These are phyloP conservation scores for Riparia riparia DNA, from an alignment of 2,113 vertebrate genomes.

Conservation along the genomic window DNA sequence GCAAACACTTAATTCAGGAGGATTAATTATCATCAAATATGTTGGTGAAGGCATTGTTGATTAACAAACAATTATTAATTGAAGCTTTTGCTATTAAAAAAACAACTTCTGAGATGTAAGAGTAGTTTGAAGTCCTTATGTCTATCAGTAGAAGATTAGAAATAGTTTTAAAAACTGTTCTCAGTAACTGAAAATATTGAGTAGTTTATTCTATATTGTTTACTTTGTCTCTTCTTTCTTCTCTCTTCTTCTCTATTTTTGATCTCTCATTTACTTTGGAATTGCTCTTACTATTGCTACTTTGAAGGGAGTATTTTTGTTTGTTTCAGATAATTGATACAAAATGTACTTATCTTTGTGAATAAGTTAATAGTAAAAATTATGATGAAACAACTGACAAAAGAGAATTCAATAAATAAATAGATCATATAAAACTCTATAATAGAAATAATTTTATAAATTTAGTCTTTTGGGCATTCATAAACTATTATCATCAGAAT, in stretches of 20 bases:
- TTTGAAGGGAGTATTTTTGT: neutral
- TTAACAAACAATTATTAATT: neutral
- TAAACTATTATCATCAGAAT: neutral
- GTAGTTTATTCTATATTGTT: neutral
- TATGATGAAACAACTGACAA: neutral
- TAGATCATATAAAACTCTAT: neutral
- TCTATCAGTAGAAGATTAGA: neutral
- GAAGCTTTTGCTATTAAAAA: neutral
- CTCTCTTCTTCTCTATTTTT: slow-evolving; percentile 12
- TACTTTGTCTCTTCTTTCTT: neutral
- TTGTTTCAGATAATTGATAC: neutral
- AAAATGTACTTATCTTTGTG: neutral
- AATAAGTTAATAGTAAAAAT: neutral
- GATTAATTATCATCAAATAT: neutral
- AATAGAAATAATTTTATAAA: neutral
- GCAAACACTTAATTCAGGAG: neutral
- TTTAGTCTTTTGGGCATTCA: neutral
- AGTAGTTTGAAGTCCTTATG: neutral
- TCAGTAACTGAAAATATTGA: neutral
- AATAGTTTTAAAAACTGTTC: neutral
- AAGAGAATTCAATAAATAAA: neutral
- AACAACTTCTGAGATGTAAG: neutral
- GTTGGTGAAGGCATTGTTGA: neutral
- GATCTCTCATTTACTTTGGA: neutral
- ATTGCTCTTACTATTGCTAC: neutral